These are phyloP conservation scores for Arrhamphus sclerolepis DNA, from an alignment of 2,797 vertebrate species.

Conservation along the genomic window DNA sequence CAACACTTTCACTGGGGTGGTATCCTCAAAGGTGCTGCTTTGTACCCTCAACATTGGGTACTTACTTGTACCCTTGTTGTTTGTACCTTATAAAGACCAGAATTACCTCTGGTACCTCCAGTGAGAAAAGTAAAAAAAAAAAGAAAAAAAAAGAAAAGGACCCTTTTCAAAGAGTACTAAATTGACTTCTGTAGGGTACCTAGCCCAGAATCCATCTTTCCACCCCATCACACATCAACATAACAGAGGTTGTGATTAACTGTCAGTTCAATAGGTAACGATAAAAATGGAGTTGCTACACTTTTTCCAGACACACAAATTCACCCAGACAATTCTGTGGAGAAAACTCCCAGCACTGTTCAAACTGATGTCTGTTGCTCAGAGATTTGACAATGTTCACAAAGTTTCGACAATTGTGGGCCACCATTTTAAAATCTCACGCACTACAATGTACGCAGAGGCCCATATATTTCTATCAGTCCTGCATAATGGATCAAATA, in stretches of 20 bases:
- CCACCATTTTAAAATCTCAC: constrained; percentile 4
- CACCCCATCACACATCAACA: no score
- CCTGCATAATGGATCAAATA: constrained; percentile 6
- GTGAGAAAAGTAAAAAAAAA: no score
- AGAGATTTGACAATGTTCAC: constrained; percentile 3
- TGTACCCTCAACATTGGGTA: no score
- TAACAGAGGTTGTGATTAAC: neutral
- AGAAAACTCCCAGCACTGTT: constrained; percentile 8
- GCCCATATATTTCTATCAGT: neutral
- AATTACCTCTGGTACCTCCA: no score
- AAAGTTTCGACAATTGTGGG: constrained; percentile 3
- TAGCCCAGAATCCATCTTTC: no score
- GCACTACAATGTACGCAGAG: constrained; percentile 2
- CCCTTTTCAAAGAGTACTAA: no score
- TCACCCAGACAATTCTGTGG: neutral
- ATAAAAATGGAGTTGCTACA: neutral
- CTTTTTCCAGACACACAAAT: neutral
- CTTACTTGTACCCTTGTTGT: no score
- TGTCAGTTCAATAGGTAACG: neutral
- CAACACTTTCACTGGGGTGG: no score
- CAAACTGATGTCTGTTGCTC: constrained; percentile 2
- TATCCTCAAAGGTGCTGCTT: no score
- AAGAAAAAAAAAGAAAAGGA: no score
- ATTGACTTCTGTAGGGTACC: no score
- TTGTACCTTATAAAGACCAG: no score